Evolutionary conservation across 1,140 invertebrate species (phyloP).

Genomic region (Drosophila repletoides): DNA sequence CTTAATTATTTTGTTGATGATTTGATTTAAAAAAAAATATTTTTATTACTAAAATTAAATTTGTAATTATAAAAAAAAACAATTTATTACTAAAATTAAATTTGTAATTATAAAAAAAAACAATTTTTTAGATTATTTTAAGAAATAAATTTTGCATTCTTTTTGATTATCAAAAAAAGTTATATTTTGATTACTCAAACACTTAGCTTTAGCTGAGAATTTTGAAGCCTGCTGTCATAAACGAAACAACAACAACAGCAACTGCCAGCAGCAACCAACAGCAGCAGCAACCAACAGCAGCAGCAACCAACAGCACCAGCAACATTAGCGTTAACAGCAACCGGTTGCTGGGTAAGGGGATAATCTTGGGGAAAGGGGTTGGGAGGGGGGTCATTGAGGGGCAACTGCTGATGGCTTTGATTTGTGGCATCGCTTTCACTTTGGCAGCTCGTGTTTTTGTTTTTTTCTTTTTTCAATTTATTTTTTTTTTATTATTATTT

Average conservation of each 20-base stretch:
- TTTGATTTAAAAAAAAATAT: too few species aligned
- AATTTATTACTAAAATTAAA: too few species aligned
- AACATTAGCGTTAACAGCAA: slow-evolving; percentile 21
- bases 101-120: too few species aligned
- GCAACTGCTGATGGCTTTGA: slow-evolving; percentile 45
- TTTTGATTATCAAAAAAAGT: too few species aligned
- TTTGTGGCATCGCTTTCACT: slow-evolving; percentile 74
- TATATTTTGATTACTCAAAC: too few species aligned
- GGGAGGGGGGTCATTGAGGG: slow-evolving; percentile 3
- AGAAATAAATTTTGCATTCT: too few species aligned
- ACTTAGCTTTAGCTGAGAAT: too few species aligned
- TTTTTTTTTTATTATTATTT: background rate
- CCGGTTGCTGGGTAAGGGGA: slow-evolving; percentile 14
- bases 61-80: too few species aligned
- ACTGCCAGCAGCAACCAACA: background rate
- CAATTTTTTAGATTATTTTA: too few species aligned
- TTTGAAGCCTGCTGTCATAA: slow-evolving; percentile 43
- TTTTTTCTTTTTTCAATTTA: background rate
- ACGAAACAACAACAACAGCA: slow-evolving; percentile 7
- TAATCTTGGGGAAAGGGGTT: background rate
- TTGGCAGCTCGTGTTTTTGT: slow-evolving; percentile 28
- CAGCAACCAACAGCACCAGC: slow-evolving; percentile 1
- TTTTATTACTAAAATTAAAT: too few species aligned
- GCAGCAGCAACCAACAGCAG: background rate
- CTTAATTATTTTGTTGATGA: too few species aligned